Base-by-base conservation (phyloP, 1,140 invertebrate genomes). In the Papilio polytes region DNA sequence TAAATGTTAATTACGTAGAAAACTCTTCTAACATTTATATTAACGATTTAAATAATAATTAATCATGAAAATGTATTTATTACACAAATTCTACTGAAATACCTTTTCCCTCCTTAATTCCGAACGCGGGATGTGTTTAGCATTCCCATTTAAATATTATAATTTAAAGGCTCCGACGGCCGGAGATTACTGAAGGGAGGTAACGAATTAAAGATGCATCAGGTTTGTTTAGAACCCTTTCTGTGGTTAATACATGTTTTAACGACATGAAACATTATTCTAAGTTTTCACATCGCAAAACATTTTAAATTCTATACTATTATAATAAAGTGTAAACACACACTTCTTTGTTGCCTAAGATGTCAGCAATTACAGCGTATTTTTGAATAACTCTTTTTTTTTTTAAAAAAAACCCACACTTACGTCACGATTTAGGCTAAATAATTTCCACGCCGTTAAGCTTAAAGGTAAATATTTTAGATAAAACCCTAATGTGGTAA, bases 101-200 rank as follows among this genome's bases (percentile, higher is more conserved):
- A 73, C 41, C 72, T 41, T 46, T 44, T 44, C 12, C 63, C 36
- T 26, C 36, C 9, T 46, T 26, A 76, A 48, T 76, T 76, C 41
- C 53, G 51, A 76, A 51, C 74, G 22, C 74, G 18, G 46, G 46
- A 12, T 76, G 74, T 31, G 44, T 51, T 74, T 44, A 74, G 73
- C 44, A 53, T 76, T 76, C 31, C 22, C 74, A 51, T 76, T 76
- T 76, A 26, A 76, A 76, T 76, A 76, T 76, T 76, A 76, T 76
- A 76, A 76, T 76, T 76, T 51, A 76, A 76, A 22, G 74, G 74
- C 41, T 76, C 22, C 72, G 72, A 44, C 70, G 36, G n/a, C 74
- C 74, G 74, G 74, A 76, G 41, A 76, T 76, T 48, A 76, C 74
- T 26, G 46, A 26, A 48, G 74, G 74, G 44, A 26, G 41, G 36